A percentile compares a stretch with the other conserved stretches of the same genome.
phyloP scores from a whole-genome alignment of 2,888 invertebrate genomes.

The Plebejus argus region DNA sequence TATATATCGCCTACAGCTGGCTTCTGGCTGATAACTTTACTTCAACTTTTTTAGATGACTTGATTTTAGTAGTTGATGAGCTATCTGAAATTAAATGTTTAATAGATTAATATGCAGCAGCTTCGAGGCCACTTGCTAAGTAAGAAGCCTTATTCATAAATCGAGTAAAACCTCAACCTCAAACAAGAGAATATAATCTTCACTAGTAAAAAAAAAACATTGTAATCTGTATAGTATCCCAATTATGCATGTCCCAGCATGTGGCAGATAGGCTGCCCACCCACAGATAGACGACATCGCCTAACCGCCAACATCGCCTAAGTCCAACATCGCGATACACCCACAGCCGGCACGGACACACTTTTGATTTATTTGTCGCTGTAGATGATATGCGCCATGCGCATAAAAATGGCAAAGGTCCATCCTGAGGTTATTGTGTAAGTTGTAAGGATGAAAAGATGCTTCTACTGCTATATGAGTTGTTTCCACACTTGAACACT shows the following conservation, averaged over 20 bases:
- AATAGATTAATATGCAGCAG: no score
- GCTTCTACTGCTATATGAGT: neutral
- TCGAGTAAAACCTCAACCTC: neutral
- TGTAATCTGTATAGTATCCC: neutral
- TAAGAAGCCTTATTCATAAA: no score
- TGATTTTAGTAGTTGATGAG: no score
- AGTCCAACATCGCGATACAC: constrained; percentile 22
- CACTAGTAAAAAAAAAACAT: neutral
- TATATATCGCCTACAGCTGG: no score
- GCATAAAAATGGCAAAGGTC: constrained; percentile 11
- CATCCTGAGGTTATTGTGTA: neutral
- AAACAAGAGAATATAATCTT: neutral
- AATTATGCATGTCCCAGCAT: constrained; percentile 26
- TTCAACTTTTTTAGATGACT: no score
- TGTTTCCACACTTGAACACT: no score
- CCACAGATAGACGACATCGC: constrained; percentile 27
- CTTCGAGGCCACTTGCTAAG: no score
- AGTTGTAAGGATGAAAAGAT: neutral
- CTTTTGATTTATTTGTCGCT: constrained; percentile 18
- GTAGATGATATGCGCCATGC: constrained; percentile 2
- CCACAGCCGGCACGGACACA: neutral
- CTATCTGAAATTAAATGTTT: no score
- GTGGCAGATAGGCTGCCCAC: constrained; percentile 27
- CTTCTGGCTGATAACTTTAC: no score
- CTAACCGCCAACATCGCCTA: constrained; percentile 23